Evolutionary conservation across 2,113 vertebrate genomes (phyloP).

Genomic region (Gnathonemus longibarbis): DNA sequence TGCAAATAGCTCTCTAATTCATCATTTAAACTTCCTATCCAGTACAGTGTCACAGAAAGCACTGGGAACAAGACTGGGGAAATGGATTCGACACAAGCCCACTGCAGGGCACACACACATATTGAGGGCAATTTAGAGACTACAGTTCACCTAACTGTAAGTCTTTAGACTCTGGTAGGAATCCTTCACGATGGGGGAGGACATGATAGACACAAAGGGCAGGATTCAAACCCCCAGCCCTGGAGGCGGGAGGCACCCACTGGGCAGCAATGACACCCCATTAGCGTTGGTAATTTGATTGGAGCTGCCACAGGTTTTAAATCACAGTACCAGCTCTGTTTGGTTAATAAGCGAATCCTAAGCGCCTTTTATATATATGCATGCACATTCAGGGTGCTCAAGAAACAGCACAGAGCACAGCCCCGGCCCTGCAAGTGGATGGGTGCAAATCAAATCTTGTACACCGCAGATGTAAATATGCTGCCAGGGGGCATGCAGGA

Average conservation of each 20-base stretch:
- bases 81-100: background rate
- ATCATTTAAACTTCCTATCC: background rate
- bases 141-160: background rate
- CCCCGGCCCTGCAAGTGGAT: background rate
- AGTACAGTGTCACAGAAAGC: background rate
- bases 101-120: background rate
- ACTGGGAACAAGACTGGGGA: background rate
- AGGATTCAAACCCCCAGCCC: background rate
- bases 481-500: background rate
- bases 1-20: background rate
- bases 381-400: background rate
- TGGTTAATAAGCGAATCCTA: background rate
- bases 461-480: background rate
- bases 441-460: background rate
- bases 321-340: background rate
- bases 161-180: background rate
- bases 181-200: background rate
- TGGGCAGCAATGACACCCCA: background rate
- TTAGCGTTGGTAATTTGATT: background rate
- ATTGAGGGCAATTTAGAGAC: background rate
- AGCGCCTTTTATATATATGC: background rate
- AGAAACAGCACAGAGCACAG: background rate
- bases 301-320: background rate
- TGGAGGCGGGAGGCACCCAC: background rate
- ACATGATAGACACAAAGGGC: background rate